Base-by-base conservation (phyloP, 2,797 vertebrate genomes). In the Typhlichthys subterraneus region DNA sequence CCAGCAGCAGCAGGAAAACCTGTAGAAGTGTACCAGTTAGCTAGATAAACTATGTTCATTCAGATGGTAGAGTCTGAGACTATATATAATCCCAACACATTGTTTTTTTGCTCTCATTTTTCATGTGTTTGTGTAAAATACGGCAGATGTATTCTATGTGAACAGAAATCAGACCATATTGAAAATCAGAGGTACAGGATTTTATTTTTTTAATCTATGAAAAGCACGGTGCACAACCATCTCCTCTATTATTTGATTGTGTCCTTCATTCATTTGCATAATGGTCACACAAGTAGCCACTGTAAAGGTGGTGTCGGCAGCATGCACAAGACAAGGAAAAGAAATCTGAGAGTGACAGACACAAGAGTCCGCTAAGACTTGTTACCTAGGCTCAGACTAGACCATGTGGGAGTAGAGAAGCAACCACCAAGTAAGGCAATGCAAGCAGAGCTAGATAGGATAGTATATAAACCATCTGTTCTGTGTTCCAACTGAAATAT, bases 181-280 rank as follows among this genome's bases (percentile, higher is more conserved):
- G 55, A 51, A 14, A 14, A 5, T 9, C 11, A 14, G 14, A 11
- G 19, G 42, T 45, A 11, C 55, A 45, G 38, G 66, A 42, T 53
- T 53, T 70, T 8, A 50, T 1, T 8, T 51, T n/a, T 14, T 52
- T 38, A 6, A 6, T 1, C 12, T 47, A 45, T 13, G 29, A 52
- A 12, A 38, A 45, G 49, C 5, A 15, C n/a, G 0, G 23, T 63
- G 63, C n/a, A 3, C 72, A 65, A 53, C 66, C 4, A 48, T 31
- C 52, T 61, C 31, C 78, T 80, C 70, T 47, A 6, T 55, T 54
- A 78, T 87, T 82, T 82, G 79, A 14, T 46, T 82, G 75, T 83
- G 68, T 51, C 17, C 15, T 8, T 14, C 45, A 15, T 54, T 58
- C 12, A 67, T 87, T 87, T 88, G 76, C 65, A 77, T 74, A 61